Conservation (phyloP, 2,888 invertebrate genomes). For the Melanostoma mellinum region DNA sequence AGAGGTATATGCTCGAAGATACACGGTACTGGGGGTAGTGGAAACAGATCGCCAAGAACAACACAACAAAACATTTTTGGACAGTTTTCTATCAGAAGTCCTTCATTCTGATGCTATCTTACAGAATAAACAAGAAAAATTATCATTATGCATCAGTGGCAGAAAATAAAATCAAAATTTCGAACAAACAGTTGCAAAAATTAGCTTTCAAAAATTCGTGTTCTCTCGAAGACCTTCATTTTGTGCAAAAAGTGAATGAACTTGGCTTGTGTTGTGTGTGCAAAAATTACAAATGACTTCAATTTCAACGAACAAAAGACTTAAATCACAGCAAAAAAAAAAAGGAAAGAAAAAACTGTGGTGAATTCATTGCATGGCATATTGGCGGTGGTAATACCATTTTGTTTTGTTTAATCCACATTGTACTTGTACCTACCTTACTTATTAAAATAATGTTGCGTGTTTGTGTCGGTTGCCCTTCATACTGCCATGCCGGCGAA, state of each 20-base stretch:
- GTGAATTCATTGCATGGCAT: slow-evolving; percentile 19
- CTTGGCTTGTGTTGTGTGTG: slow-evolving; percentile 48
- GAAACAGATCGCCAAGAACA: slow-evolving; percentile 72
- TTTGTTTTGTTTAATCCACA: neutral
- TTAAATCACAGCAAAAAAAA: neutral
- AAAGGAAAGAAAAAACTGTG: slow-evolving; percentile 11
- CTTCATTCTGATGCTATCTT: slow-evolving; percentile 77
- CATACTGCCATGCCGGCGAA: slow-evolving; percentile 30
- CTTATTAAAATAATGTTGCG: slow-evolving; percentile 38
- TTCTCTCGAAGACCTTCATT: slow-evolving; percentile 46
- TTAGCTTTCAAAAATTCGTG: slow-evolving; percentile 6
- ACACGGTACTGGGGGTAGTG: slow-evolving; percentile 63
- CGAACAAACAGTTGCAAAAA: slow-evolving; percentile 12
- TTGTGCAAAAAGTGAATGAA: slow-evolving; percentile 57
- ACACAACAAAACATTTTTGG: slow-evolving; percentile 78
- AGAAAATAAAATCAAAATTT: slow-evolving; percentile 2
- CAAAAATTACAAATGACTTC: slow-evolving; percentile 52
- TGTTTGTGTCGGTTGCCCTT: slow-evolving; percentile 48
- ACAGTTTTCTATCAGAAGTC: slow-evolving; percentile 82
- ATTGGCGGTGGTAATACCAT: neutral
- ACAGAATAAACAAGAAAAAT: slow-evolving; percentile 66
- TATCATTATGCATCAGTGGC: slow-evolving; percentile 24
- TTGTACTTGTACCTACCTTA: neutral
- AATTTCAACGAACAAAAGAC: slow-evolving; percentile 21
- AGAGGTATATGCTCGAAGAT: slow-evolving; percentile 67